phyloP scores from a whole-genome alignment of 2,888 invertebrate species.

The Platypus cylindrus region DNA sequence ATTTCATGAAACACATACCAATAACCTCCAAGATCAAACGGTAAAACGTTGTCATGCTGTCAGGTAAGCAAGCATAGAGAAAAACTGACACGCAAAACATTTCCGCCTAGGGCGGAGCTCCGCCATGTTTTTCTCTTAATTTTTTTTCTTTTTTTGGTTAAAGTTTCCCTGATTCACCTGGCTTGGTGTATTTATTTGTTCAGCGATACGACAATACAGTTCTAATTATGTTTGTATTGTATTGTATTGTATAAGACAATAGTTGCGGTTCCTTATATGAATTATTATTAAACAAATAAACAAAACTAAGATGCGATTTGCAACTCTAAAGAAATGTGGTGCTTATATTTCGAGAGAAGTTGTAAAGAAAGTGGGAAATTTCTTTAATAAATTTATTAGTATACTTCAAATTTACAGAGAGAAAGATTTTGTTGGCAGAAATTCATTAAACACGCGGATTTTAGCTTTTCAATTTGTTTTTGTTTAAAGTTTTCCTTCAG shows the following conservation, averaged over 20 bases:
- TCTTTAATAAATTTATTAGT: constrained; percentile 15
- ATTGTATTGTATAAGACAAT: not conserved
- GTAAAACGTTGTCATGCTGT: too few species aligned
- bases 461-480: constrained; percentile 14
- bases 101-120: constrained; percentile 30
- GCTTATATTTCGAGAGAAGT: too few species aligned
- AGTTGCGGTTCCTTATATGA: constrained; percentile 1
- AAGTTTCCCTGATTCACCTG: constrained; percentile 1
- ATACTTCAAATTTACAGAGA: constrained; percentile 13
- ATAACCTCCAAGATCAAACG: too few species aligned
- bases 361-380: constrained; percentile 7
- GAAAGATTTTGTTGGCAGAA: constrained; percentile 6
- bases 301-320: too few species aligned
- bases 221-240: not conserved
- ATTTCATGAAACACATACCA: too few species aligned
- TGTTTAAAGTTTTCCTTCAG: constrained; percentile 6
- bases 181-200: not conserved
- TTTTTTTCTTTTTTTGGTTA: not conserved
- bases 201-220: not conserved
- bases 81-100: constrained; percentile 27
- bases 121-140: constrained; percentile 27
- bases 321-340: too few species aligned
- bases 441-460: constrained; percentile 13
- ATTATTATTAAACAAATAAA: too few species aligned
- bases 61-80: too few species aligned